Evolutionary conservation across 2,888 invertebrate species (phyloP), one percentile per base, ranked within the genome.

Genomic region (Microplitis manilae): DNA sequence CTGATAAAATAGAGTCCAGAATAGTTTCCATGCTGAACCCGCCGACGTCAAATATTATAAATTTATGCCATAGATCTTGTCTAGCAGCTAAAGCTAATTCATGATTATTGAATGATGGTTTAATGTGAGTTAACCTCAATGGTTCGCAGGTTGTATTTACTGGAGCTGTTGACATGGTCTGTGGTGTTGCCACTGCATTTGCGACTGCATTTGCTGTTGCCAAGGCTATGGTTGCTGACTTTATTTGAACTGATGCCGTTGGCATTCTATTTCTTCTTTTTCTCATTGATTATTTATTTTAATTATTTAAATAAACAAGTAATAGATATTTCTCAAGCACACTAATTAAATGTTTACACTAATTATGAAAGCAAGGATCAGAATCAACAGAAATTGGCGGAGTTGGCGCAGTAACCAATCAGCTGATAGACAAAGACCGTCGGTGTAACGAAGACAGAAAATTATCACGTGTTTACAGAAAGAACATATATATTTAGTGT

Each of bases 61-160:
- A 90, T 78, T 90, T 90, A 72, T 90, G 90, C 86, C 88, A 89
- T 1, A 88, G 79, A 78, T 89, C 87, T 64, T 85, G 84, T 15
- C 87, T 80, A 5, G 85, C 80, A 6, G 87, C 86, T n/a, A 89
- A 76, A 6, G 79, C 73, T 0, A 84, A 76, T 73, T 87, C 88
- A 17, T 83, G 77, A 1, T 68, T 75, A 6, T 77, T 83, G 17
- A 88, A 86, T 1, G 80, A 79, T 20, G 87, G 88, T 73, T 89
- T 86, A 1, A 75, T 15, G 68, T 88, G 79, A 0, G 87, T 84
- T 13, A 90, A 75, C 68, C 90, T 81, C 1, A 86, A 40, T 0
- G 90, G 89, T 20, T 88, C 87, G 79, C 81, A 82, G 0, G 75
- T 20, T 68, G 67, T 15, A n/a, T 50, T 67, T 6, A 8, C 17